Base-by-base conservation (phyloP, 2,113 vertebrate genomes). In the Antennarius striatus region DNA sequence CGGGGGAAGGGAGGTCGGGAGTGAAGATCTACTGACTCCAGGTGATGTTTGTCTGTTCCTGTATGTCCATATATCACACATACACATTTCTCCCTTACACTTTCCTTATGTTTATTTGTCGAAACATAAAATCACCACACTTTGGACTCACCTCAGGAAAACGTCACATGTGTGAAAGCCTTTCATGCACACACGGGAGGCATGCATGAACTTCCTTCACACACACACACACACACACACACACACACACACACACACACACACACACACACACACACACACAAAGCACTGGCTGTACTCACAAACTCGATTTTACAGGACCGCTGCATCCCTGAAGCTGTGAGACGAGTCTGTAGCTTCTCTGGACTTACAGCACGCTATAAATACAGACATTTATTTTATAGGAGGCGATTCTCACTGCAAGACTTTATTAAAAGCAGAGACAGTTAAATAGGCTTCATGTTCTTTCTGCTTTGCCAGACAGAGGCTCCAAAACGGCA, bases 351-450 rank as follows among this genome's bases (percentile, higher is more conserved):
- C 68, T 53, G 29, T 32, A 36, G 50, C 49, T 10, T 48, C 49
- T 53, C 54, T 14, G 55, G 46, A 53, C 54, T 43, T 9, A 14
- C 6, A 22, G 48, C 75, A 64, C 1, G n/a, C 54, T 71, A 73
- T 77, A 68, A 84, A 51, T 51, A 63, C 66, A 10, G 47, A 52
- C 40, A 79, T 73, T 71, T 68, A 28, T 52, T 71, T 75, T 60
- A 45, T 63, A 69, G 65, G 56, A 64, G 68, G 61, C 51, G 56
- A 12, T 78, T 81, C 60, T 71, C 73, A 47, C 60, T 60, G 52
- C 32, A 68, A 85, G 52, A 32, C 56, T 48, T 15, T 67, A 80
- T 80, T 84, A 88, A 88, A 88, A 80, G 55, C 82, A 66, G 59
- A 85, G 51, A 61, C 82, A 62, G 62, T 88, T 75, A 80, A 86